Evolutionary conservation across 2,888 invertebrate genomes (phyloP).

Genomic region (Chloroclysta siterata): DNA sequence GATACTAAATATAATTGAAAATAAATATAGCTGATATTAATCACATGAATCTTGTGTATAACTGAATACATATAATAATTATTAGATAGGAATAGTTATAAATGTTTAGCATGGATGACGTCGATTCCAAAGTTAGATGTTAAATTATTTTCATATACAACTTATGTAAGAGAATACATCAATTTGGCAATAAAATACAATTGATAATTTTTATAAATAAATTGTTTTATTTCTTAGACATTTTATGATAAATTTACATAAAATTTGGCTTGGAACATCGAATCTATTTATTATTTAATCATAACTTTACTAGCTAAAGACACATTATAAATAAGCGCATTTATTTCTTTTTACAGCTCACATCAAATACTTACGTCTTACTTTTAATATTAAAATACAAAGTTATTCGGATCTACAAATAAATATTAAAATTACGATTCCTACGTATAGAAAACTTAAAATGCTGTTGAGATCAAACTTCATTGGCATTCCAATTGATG

Average conservation of each 20-base stretch:
- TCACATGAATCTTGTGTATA: not conserved
- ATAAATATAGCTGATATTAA: not conserved
- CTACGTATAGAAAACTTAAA: slow-evolving; percentile 23
- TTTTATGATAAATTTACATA: slow-evolving; percentile 8
- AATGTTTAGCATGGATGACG: slow-evolving; percentile 6
- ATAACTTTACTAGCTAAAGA: not conserved
- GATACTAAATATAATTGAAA: not conserved
- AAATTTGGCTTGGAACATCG: slow-evolving; percentile 31
- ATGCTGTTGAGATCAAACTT: slow-evolving; percentile 44
- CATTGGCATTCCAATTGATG: slow-evolving; percentile 36
- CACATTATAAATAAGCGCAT: slow-evolving; percentile 18
- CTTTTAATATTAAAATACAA: slow-evolving; percentile 18
- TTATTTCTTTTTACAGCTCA: slow-evolving; percentile 29
- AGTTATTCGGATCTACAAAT: slow-evolving; percentile 29
- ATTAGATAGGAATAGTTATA: not conserved
- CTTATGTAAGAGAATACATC: slow-evolving; percentile 18
- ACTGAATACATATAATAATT: not conserved
- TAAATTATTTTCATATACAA: slow-evolving; percentile 24
- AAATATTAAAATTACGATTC: slow-evolving; percentile 14
- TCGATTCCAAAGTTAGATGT: slow-evolving; percentile 39
- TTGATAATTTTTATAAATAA: slow-evolving; percentile 31
- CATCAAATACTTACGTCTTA: slow-evolving; percentile 7
- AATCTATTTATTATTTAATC: slow-evolving; percentile 12
- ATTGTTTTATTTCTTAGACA: slow-evolving; percentile 37
- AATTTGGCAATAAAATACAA: slow-evolving; percentile 36